Evolutionary conservation across 2,797 vertebrate genomes (phyloP), one percentile per base, ranked within the genome.

Genomic region (Xenops minutus): DNA sequence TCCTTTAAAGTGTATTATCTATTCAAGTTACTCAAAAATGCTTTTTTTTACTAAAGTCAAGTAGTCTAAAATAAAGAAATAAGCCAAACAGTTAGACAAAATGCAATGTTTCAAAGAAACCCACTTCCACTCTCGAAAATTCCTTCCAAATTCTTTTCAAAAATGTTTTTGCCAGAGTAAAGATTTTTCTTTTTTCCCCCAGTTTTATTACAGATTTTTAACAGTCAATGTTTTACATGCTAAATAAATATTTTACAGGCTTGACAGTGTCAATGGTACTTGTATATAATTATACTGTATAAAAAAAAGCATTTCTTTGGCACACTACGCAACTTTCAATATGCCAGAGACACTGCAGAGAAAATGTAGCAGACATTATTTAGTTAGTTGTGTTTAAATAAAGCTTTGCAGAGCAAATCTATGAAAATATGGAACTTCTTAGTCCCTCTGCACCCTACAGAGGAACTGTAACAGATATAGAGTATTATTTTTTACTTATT

Each of bases 201-300:
- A 77, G 10, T 44, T 49, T 19, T 73, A 19, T 83, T 86, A 66
- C 8, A 24, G 14, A 27, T 75, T 90, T 89, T 81, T 64, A 86
- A 76, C 12, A 51, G 3, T 56, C 51, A 16, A 4, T 34, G 55
- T 59, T 90, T 93, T 59, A 90, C 21, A 56, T 49, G 34, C 14
- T 78, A 26, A 79, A 64, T 91, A 87, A 96, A 93, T 91, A 89
- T 89, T 93, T 91, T 79, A 84, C 36, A 76, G 44, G 14, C 73
- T 81, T 82, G 48, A 81, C 32, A 55, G 27, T 52, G 41, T 71
- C 77, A 92, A 22, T 3, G 12, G 71, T 46, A 67, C 73, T 93
- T 76, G 10, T 63, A 30, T 63, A 63, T 73, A 87, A 95, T 54
- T 89, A 66, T 19, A 59, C 43, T 59, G 59, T 44, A 51, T 34